Evolutionary conservation across 2,113 vertebrate species (phyloP).

Genomic region (Malurus elegans): DNA sequence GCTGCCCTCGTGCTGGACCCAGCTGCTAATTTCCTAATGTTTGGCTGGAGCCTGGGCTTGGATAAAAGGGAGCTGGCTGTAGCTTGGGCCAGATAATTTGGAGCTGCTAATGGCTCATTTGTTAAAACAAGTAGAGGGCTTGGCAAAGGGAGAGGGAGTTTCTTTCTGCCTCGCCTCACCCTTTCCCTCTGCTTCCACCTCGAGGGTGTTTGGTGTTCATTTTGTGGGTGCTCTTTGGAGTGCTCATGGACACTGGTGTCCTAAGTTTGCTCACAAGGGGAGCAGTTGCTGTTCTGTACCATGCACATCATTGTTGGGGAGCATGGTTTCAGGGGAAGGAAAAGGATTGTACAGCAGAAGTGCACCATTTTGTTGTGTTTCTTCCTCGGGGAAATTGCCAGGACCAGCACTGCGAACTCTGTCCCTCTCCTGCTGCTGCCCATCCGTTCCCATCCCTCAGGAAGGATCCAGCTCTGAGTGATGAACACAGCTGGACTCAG

Average conservation of each 20-base stretch:
- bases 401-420: fast-evolving
- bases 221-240: neutral
- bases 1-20: neutral
- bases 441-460: neutral
- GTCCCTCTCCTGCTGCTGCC: neutral
- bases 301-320: fast-evolving
- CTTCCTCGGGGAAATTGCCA: neutral
- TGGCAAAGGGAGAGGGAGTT: slow-evolving; percentile 8
- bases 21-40: slow-evolving; percentile 50
- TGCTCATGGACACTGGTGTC: neutral
- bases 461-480: neutral
- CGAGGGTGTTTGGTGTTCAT: neutral
- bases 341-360: neutral
- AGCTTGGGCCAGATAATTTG: slow-evolving; percentile 50
- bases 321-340: neutral
- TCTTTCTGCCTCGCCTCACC: neutral
- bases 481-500: neutral
- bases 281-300: neutral
- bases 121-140: slow-evolving; percentile 34
- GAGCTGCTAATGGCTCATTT: slow-evolving; percentile 47
- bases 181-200: neutral
- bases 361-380: neutral
- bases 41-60: slow-evolving; percentile 23
- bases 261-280: neutral
- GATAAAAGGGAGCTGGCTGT: slow-evolving; percentile 46